Conservation (phyloP, 1,140 invertebrate genomes). For the Drosophila subobscura region DNA sequence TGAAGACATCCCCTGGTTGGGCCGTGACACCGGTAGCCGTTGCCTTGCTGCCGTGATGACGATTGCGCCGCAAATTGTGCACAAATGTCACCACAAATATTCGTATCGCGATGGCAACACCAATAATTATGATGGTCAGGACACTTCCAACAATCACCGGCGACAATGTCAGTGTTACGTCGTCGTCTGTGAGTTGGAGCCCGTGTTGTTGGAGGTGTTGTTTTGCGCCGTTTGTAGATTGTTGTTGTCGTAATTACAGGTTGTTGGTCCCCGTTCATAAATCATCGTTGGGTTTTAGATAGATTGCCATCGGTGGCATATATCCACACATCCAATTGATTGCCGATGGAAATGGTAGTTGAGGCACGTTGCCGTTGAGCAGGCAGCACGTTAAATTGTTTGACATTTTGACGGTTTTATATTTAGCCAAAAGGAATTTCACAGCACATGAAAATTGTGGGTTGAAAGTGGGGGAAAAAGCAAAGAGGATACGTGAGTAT, state of each 20-base stretch:
- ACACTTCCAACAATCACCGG: slow-evolving; percentile 82
- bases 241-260: slow-evolving; percentile 68
- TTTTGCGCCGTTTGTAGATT: neutral
- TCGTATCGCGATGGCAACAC: slow-evolving; percentile 78
- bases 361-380: neutral
- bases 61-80: slow-evolving; percentile 79
- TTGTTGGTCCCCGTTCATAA: slow-evolving; percentile 67
- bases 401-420: slow-evolving; percentile 66
- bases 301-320: slow-evolving; percentile 64
- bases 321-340: slow-evolving; percentile 42
- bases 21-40: slow-evolving; percentile 62
- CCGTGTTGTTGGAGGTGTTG: slow-evolving; percentile 1
- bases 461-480: neutral
- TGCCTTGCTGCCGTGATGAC: slow-evolving; percentile 77
- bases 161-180: slow-evolving; percentile 76
- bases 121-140: slow-evolving; percentile 82
- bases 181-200: slow-evolving; percentile 66
- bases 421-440: slow-evolving; percentile 39
- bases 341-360: slow-evolving; percentile 30
- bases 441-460: slow-evolving; percentile 14
- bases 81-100: slow-evolving; percentile 81
- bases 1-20: slow-evolving; percentile 75
- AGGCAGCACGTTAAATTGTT: slow-evolving; percentile 30
- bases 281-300: slow-evolving; percentile 71
- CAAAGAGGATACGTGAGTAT: slow-evolving; percentile 3